These are phyloP conservation scores for Hyperopisus bebe DNA, from an alignment of 2,113 vertebrate genomes.

Conservation along the genomic window DNA sequence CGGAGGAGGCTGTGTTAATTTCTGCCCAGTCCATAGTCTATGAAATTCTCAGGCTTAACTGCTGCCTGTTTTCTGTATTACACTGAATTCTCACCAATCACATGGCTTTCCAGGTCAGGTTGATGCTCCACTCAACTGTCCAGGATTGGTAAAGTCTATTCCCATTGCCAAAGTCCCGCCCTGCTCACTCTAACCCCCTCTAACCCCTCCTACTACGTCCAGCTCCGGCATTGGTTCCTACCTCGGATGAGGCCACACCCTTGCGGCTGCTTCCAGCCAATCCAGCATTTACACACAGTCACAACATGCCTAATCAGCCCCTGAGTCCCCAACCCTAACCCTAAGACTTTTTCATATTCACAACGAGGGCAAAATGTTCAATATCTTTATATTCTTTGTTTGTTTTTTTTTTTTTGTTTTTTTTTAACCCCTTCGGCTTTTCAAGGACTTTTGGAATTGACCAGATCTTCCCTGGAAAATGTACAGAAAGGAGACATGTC, in stretches of 20 bases:
- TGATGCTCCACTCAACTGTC: neutral
- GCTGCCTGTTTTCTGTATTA: neutral
- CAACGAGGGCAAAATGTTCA: neutral
- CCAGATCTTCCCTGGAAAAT: neutral
- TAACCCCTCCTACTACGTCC: neutral
- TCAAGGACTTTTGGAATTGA: neutral
- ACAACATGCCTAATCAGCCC: neutral
- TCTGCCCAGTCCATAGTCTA: neutral
- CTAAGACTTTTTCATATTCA: neutral
- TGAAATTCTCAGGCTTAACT: neutral
- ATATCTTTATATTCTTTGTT: neutral
- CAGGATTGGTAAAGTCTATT: neutral
- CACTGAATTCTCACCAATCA: neutral
- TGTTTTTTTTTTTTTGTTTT: neutral
- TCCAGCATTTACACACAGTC: conserved; percentile 6
- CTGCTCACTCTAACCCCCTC: neutral
- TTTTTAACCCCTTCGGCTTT: neutral
- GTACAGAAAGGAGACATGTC: neutral
- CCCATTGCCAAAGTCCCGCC: neutral
- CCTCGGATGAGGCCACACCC: neutral
- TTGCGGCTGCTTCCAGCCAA: neutral
- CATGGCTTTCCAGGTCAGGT: neutral
- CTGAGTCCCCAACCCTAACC: neutral
- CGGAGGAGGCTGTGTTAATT: neutral
- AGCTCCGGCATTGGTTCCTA: too few relatives aligned